Evolutionary conservation across 2,113 vertebrate genomes (phyloP), one percentile per base, ranked within the genome.

Genomic region (Piaya cayana): DNA sequence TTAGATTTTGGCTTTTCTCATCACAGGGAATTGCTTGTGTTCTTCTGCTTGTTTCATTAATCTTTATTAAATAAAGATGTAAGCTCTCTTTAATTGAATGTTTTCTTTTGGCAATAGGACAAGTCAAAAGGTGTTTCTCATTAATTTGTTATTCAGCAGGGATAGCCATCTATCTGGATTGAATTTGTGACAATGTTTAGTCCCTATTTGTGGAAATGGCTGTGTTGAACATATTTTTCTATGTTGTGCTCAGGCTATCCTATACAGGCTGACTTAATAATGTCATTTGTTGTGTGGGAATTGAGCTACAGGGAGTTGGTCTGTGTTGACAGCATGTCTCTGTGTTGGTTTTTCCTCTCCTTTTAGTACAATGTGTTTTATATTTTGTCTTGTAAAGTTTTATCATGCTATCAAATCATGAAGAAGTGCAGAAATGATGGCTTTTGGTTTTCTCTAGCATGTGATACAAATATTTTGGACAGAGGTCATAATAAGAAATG

Each of bases 41-140:
- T 95, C 52, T 94, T 95, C 86, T 96, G 80, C 92, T 96, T 94
- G 74, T 96, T 97, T 96, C 74, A 96, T 96, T 97, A 95, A 97
- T 96, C 95, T 97, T 95, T 96, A 95, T 98, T 97, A 97, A 98
- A 91, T 91, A 97, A 97, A 97, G 88, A 95, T 97, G 85, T 86
- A 93, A 95, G 62, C 60, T 97, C 55, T 89, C 70, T 82, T 96
- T 97, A 97, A 95, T 89, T 95, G 93, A 96, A 58, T 93, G 65
- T 95, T 97, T 97, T 97, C 86, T 97, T 84, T 96, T 97, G 97
- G 94, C 92, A 93, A 5, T 53, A 86, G 85, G 93, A 82, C 42
- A 92, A 97, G 70, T 82, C 88, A 93, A 94, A 97, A 97, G 93
- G 96, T 96, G 96, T 97, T 97, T 97, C 82, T 97, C 94, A 95